phyloP scores from a whole-genome alignment of 2,888 invertebrate genomes.

The Chironomus tentans region DNA sequence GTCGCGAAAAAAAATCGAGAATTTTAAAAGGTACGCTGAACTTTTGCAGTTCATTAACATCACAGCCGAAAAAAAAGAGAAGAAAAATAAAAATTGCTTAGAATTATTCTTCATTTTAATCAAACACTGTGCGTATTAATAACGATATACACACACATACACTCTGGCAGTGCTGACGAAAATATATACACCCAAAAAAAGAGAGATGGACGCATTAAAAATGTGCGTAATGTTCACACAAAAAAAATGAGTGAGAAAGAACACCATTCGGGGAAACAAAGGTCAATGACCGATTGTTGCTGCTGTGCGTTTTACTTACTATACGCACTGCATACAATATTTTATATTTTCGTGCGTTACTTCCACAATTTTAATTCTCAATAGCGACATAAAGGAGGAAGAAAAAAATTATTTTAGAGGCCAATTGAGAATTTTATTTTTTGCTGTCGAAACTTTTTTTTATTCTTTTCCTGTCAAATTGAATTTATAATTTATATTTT shows the following conservation, averaged over 20 bases:
- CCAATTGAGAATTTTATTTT: too few relatives aligned
- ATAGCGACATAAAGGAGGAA: too few relatives aligned
- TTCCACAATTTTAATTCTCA: too few relatives aligned
- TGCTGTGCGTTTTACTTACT: background rate
- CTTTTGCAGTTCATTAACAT: constrained; percentile 19
- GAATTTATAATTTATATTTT: too few relatives aligned
- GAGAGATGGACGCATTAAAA: background rate
- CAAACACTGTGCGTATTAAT: background rate
- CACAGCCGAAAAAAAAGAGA: background rate
- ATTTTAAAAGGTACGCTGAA: background rate
- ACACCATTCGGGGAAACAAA: background rate
- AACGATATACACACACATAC: background rate
- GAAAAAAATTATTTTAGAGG: too few relatives aligned
- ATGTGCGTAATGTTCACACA: constrained; percentile 6
- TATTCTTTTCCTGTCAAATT: too few relatives aligned
- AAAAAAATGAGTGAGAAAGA: background rate
- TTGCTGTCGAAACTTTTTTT: too few relatives aligned
- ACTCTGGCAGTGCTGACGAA: background rate
- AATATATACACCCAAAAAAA: background rate
- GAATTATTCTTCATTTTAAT: background rate
- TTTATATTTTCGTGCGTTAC: too few relatives aligned
- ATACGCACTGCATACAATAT: background rate
- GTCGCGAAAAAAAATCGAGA: background rate
- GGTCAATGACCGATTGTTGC: constrained; percentile 16
- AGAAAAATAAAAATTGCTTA: background rate